phyloP scores from a whole-genome alignment of 2,888 invertebrate genomes.

The Mayetiola destructor region DNA sequence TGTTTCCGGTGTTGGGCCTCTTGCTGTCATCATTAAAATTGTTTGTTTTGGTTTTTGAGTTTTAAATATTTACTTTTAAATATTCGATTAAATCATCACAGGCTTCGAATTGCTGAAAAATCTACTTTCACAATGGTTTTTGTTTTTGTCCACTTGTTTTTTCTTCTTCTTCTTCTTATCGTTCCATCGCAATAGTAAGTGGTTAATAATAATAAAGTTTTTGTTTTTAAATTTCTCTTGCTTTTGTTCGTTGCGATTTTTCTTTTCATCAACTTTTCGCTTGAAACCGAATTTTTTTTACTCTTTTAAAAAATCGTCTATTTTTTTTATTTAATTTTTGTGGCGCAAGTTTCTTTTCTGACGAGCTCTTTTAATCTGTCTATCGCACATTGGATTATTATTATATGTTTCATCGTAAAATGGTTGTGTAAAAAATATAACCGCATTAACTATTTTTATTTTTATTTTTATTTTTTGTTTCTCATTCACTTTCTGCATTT shows the following conservation, averaged over 20 bases:
- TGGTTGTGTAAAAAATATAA: conserved; percentile 13
- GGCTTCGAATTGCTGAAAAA: conserved; percentile 15
- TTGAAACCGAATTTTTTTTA: conserved; percentile 14
- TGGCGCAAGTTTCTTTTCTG: neutral
- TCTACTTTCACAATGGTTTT: too few species aligned
- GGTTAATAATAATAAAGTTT: too few species aligned
- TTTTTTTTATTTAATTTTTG: neutral
- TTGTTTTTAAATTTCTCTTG: too few species aligned
- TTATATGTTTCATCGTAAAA: conserved; percentile 4
- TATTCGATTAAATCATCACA: conserved; percentile 11
- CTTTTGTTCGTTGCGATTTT: too few species aligned
- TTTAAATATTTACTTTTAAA: neutral
- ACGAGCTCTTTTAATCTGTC: neutral
- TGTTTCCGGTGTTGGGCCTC: neutral
- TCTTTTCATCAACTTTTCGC: conserved; percentile 3
- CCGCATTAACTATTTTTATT: neutral
- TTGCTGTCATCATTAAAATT: neutral
- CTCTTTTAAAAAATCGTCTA: neutral
- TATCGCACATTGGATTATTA: neutral
- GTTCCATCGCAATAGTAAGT: too few species aligned
- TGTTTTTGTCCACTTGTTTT: too few species aligned
- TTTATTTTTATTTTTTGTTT: neutral
- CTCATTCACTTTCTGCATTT: too few species aligned
- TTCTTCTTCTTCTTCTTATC: too few species aligned
- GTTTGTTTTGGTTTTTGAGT: neutral